A percentile compares a stretch with the other conserved stretches of the same genome.
Conservation (phyloP, 2,113 vertebrate genomes). For the Scolopax mira region DNA sequence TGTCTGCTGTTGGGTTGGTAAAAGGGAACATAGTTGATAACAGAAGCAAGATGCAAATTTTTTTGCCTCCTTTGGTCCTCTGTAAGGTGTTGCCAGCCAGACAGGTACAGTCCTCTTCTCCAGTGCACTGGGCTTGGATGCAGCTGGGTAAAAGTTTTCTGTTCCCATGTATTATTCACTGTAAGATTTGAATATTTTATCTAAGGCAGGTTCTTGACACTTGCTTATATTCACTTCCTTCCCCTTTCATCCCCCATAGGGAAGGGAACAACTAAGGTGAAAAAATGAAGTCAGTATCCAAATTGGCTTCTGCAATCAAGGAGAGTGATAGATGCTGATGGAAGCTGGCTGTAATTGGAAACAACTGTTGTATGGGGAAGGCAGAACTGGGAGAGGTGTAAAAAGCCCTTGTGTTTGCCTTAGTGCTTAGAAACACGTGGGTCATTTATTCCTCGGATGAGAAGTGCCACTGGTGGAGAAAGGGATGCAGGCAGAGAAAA, state of each 20-base stretch:
- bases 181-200: conserved; percentile 13
- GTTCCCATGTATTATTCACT: neutral
- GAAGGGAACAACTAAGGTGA: neutral
- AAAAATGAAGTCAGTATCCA: neutral
- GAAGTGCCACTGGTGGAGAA: neutral
- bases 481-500: neutral
- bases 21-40: neutral
- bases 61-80: neutral
- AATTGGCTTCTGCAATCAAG: neutral
- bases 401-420: neutral
- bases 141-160: neutral
- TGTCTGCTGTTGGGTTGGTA: neutral
- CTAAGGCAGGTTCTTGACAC: neutral
- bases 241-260: neutral
- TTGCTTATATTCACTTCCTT: neutral
- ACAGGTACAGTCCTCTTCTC: neutral
- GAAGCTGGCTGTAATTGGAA: neutral
- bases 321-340: neutral
- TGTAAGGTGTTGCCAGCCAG: neutral
- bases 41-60: neutral
- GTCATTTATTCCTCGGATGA: neutral
- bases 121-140: neutral
- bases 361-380: neutral
- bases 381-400: neutral
- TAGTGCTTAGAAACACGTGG: neutral